Evolutionary conservation across 2,888 invertebrate species (phyloP).

Genomic region (Drosophila stalkeri): DNA sequence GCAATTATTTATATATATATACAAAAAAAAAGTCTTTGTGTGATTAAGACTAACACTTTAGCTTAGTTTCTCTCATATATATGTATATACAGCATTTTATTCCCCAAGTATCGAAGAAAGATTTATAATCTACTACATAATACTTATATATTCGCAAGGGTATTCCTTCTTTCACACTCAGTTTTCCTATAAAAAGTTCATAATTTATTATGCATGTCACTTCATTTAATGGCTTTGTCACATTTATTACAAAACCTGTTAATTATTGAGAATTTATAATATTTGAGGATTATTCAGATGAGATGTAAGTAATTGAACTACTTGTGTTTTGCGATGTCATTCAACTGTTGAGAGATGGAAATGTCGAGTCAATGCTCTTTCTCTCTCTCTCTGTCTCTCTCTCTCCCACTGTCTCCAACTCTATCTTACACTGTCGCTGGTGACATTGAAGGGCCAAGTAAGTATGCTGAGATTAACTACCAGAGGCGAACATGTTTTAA

Average conservation of each 20-base stretch:
- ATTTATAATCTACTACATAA: too few relatives aligned
- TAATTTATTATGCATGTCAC: conserved; percentile 10
- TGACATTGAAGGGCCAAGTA: conserved; percentile 6
- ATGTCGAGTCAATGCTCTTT: conserved; percentile 6
- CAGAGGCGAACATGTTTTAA: not conserved
- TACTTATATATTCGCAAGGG: not conserved
- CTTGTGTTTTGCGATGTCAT: conserved; percentile 6
- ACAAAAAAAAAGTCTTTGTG: too few relatives aligned
- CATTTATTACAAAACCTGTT: conserved; percentile 3
- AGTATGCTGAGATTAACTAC: not conserved
- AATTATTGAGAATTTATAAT: conserved; percentile 1
- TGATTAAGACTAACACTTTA: too few relatives aligned
- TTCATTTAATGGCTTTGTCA: conserved; percentile 20
- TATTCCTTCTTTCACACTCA: not conserved
- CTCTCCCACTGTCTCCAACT: not conserved
- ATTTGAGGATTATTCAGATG: conserved; percentile 13
- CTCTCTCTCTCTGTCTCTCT: not conserved
- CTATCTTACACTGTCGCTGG: not conserved
- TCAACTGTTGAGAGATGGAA: not conserved
- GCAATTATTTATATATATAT: not conserved
- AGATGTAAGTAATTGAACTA: conserved; percentile 1
- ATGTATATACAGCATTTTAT: too few relatives aligned
- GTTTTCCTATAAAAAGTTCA: not conserved
- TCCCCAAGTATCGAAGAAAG: too few relatives aligned
- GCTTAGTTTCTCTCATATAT: too few relatives aligned